Evolutionary conservation across 2,888 invertebrate genomes (phyloP).

Genomic region (Gastracanthus pulcherrimus): DNA sequence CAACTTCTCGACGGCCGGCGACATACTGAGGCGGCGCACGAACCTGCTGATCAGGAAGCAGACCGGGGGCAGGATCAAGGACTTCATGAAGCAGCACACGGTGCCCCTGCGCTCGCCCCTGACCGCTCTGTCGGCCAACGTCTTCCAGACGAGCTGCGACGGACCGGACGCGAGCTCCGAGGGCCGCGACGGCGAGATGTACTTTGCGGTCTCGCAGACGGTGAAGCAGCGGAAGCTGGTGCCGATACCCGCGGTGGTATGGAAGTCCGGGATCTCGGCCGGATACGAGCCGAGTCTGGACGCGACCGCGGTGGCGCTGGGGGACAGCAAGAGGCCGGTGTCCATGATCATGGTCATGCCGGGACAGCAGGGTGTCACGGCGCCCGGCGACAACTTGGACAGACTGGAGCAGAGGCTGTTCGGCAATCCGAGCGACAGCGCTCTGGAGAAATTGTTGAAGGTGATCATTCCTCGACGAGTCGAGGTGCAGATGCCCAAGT

Average conservation of each 20-base stretch:
- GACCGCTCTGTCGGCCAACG: slow-evolving; percentile 89
- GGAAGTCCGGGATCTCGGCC: slow-evolving; percentile 87
- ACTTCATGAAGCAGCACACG: slow-evolving; percentile 86
- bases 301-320: slow-evolving; percentile 89
- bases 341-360: slow-evolving; percentile 91
- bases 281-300: slow-evolving; percentile 92
- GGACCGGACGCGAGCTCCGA: slow-evolving; percentile 86
- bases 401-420: slow-evolving; percentile 85
- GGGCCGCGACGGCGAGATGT: slow-evolving; percentile 91
- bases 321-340: slow-evolving; percentile 84
- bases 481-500: slow-evolving; percentile 91
- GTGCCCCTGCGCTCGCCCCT: slow-evolving; percentile 87
- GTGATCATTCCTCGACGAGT: slow-evolving; percentile 87
- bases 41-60: slow-evolving; percentile 89
- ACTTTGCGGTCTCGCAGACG: slow-evolving; percentile 90
- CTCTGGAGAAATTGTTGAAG: slow-evolving; percentile 87
- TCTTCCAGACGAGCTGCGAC: slow-evolving; percentile 91
- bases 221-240: slow-evolving; percentile 88
- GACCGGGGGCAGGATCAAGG: slow-evolving; percentile 87
- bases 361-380: slow-evolving; percentile 89
- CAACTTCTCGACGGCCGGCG: slow-evolving; percentile 89
- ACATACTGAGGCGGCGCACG: slow-evolving; percentile 88
- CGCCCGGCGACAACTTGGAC: slow-evolving; percentile 88
- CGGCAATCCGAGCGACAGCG: slow-evolving; percentile 83
- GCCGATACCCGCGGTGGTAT: slow-evolving; percentile 91